Base-by-base conservation (phyloP, 2,113 vertebrate genomes). In the Sterrhoptilus dennistouni region DNA sequence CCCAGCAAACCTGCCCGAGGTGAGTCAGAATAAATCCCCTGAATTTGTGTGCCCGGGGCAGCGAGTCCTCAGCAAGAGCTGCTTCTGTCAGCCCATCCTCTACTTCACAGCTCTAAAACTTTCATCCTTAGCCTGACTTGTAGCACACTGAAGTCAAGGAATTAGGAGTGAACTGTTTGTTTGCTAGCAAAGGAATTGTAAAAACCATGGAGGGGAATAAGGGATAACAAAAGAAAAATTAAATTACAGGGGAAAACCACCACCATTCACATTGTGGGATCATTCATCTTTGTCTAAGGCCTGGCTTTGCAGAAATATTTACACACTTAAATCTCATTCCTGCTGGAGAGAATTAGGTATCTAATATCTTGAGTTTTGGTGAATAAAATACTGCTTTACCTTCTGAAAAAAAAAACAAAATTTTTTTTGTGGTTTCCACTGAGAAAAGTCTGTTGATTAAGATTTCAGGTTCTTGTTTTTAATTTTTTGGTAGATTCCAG, bases 41-140 rank as follows among this genome's bases (percentile, higher is more conserved):
- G 8, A 71, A 28, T 2, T 0, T 12, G 14, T 24, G 54, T 50
- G 38, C 9, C 6, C 2, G 10, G 23, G n/a, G 3, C 47, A 56
- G 24, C 0, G 17, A 70, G 27, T 15, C 40, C 21, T 42, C 63
- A 40, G 79, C 57, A 52, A 7, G 29, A 40, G 31, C 56, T 66
- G 65, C 3, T 31, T 85, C 50, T 90, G 14, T 10, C 19, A 2
- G 60, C 33, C 29, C 61, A 12, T 45, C 47, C 38, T 56, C 35
- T 42, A 0, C 36, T 38, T 42, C 21, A 15, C 22, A 44, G 12
- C 0, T 44, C 6, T 33, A 24, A 88, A 74, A 29, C 13, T 28
- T 4, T 33, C 20, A 69, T 65, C 17, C 36, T 61, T 31, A 12
- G 16, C 16, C 19, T 70, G 36, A 22, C 71, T 65, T 21, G 52